A percentile compares a stretch with the other conserved stretches of the same genome.
Conservation (phyloP, 2,888 invertebrate species). For the Trichopoda pennipes region DNA sequence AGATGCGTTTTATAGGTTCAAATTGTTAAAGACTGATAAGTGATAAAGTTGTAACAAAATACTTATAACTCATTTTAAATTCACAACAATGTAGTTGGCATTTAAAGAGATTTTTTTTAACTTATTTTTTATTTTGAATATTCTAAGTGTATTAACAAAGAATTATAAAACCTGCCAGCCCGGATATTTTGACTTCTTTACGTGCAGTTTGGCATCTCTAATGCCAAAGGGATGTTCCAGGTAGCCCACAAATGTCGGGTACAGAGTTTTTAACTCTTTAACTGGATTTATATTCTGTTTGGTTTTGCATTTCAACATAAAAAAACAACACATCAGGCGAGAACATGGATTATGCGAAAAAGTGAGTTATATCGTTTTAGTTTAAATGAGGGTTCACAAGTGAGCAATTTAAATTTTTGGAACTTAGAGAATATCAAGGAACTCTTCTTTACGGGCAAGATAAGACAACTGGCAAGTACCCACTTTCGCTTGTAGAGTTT, state of each 20-base stretch:
- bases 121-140: too few species aligned
- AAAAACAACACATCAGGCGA: constrained; percentile 79
- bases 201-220: too few species aligned
- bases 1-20: background rate
- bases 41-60: background rate
- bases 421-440: constrained; percentile 81
- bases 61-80: constrained; percentile 1
- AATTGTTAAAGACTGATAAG: background rate
- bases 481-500: constrained; percentile 82
- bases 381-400: constrained; percentile 81
- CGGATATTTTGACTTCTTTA: too few species aligned
- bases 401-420: constrained; percentile 82
- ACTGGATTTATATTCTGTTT: too few species aligned
- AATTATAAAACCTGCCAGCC: too few species aligned
- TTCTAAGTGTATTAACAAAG: too few species aligned
- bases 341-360: constrained; percentile 80
- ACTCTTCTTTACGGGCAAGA: constrained; percentile 82
- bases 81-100: background rate
- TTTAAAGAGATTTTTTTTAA: too few species aligned
- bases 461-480: constrained; percentile 81
- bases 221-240: too few species aligned
- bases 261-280: too few species aligned
- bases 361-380: constrained; percentile 81
- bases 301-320: too few species aligned
- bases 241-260: too few species aligned